A percentile compares a stretch with the other conserved stretches of the same genome.
Evolutionary conservation across 2,113 vertebrate species (phyloP).

Genomic region (Parus major): DNA sequence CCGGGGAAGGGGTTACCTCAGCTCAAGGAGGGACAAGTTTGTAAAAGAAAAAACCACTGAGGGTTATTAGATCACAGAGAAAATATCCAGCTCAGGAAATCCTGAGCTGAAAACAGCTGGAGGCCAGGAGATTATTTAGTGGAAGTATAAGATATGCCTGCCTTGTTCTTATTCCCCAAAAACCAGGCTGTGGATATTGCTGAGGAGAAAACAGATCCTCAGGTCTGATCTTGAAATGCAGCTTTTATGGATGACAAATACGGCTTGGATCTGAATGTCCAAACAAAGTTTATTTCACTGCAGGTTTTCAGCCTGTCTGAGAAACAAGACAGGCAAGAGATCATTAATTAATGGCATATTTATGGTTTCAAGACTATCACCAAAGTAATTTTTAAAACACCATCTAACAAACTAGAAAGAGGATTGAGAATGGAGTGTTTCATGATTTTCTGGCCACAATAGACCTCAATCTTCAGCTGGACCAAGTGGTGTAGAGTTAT

Average conservation of each 20-base stretch:
- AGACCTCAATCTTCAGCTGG: background rate
- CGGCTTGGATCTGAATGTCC: background rate
- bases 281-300: background rate
- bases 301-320: background rate
- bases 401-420: background rate
- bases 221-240: background rate
- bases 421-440: background rate
- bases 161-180: background rate
- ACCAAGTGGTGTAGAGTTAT: background rate
- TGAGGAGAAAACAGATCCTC: background rate
- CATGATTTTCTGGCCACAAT: background rate
- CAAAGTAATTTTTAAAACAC: background rate
- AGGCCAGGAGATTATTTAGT: background rate
- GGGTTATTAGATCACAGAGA: background rate
- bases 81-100: slow-evolving; percentile 13
- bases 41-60: background rate
- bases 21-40: background rate
- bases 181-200: background rate
- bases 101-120: background rate
- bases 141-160: background rate
- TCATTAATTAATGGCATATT: background rate
- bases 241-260: background rate
- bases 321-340: background rate
- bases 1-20: background rate
- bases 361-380: background rate